phyloP scores from a whole-genome alignment of 2,888 invertebrate species.

The Pharmacophagus antenor region DNA sequence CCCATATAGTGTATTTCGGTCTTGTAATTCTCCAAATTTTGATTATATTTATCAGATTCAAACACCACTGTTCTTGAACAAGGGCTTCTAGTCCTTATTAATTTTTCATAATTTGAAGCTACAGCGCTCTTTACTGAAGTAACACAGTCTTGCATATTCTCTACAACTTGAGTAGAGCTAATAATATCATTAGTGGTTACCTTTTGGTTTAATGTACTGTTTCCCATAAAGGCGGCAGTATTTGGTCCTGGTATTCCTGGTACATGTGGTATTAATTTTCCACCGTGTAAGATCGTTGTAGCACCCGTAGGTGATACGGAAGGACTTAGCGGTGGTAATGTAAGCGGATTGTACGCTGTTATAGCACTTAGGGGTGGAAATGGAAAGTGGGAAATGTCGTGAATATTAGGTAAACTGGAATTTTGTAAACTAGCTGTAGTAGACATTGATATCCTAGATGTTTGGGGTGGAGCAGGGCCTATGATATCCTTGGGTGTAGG shows the following conservation, averaged over 20 bases:
- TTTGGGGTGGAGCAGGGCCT: conserved; percentile 68
- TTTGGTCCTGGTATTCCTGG: conserved; percentile 94
- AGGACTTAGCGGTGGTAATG: conserved; percentile 80
- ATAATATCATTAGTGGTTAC: conserved; percentile 46
- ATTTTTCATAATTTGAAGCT: conserved; percentile 52
- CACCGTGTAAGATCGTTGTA: conserved; percentile 83
- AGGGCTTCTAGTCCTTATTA: conserved; percentile 51
- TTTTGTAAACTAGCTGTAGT: conserved; percentile 61
- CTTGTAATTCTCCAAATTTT: conserved; percentile 47
- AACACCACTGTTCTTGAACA: conserved; percentile 38
- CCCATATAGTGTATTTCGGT: conserved; percentile 48
- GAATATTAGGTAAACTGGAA: conserved; percentile 77
- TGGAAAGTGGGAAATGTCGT: conserved; percentile 79
- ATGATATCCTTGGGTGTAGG: conserved; percentile 74
- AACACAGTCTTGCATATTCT: conserved; percentile 35
- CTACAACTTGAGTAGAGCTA: conserved; percentile 44
- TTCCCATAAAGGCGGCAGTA: conserved; percentile 71
- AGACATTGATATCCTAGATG: conserved; percentile 80
- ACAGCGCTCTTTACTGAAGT: conserved; percentile 40
- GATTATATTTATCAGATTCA: conserved; percentile 52
- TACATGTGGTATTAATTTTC: conserved; percentile 90
- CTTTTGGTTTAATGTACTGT: conserved; percentile 47
- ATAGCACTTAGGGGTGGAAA: conserved; percentile 86
- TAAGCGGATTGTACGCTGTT: conserved; percentile 86
- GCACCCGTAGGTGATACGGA: conserved; percentile 78